Conservation (phyloP, 2,797 vertebrate species). For the Micrastur ruficollis region DNA sequence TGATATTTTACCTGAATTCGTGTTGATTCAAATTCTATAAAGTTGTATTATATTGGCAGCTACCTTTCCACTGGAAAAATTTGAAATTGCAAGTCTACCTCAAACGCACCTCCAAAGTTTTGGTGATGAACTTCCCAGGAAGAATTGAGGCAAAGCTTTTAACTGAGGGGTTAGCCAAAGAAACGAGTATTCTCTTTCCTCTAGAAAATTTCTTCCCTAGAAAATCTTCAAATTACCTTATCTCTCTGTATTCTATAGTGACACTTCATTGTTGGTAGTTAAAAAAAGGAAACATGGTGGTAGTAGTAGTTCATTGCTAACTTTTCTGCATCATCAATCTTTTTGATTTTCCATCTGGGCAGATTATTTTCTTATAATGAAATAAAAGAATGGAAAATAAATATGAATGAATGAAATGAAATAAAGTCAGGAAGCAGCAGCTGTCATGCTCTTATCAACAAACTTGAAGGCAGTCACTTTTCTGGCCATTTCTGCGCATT, state of each 20-base stretch:
- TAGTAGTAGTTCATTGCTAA: background rate
- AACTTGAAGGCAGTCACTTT: background rate
- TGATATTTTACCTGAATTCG: background rate
- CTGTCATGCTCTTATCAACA: background rate
- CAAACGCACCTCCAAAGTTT: background rate
- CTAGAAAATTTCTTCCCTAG: background rate
- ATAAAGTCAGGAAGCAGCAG: background rate
- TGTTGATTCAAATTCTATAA: background rate
- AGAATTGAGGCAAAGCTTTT: background rate
- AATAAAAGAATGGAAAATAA: background rate
- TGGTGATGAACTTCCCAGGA: background rate
- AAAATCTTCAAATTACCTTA: background rate
- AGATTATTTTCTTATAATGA: background rate
- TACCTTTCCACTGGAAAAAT: background rate
- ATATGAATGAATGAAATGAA: too few relatives aligned
- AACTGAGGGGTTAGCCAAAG: background rate
- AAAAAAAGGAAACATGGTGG: accelerated
- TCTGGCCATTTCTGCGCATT: background rate
- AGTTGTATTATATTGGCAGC: background rate
- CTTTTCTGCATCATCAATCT: background rate
- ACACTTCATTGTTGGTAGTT: background rate
- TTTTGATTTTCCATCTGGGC: background rate
- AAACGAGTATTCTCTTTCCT: background rate
- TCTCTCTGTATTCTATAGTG: background rate
- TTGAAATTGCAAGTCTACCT: background rate